A percentile compares a stretch with the other conserved stretches of the same genome.
These are phyloP conservation scores for Caenorhabditis inopinata DNA, from an alignment of 1,140 invertebrate species.

Conservation along the genomic window DNA sequence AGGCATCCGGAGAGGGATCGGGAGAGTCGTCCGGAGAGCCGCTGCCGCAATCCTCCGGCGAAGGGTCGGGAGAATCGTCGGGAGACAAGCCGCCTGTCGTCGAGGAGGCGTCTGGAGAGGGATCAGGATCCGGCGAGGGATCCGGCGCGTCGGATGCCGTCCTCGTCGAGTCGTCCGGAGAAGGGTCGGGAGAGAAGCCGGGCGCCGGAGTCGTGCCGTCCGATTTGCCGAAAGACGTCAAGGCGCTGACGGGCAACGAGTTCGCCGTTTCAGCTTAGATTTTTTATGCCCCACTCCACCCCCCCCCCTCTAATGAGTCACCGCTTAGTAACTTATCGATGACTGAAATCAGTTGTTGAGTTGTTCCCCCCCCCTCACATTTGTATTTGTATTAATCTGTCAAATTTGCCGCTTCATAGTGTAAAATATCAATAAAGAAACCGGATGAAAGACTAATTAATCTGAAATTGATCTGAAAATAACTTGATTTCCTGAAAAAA, in stretches of 20 bases:
- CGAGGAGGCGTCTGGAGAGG: neutral
- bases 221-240: slow-evolving; percentile 9
- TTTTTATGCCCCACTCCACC: neutral
- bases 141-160: neutral
- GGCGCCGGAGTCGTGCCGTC: neutral
- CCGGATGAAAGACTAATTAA: neutral
- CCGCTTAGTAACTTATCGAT: slow-evolving; percentile 26
- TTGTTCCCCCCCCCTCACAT: neutral
- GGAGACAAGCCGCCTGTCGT: neutral
- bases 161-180: neutral
- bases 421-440: neutral
- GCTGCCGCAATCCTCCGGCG: too few relatives aligned
- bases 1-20: neutral
- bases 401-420: slow-evolving; percentile 1
- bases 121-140: neutral
- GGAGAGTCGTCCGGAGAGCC: neutral
- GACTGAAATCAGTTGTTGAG: slow-evolving; percentile 3
- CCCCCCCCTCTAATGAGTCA: neutral
- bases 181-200: neutral
- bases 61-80: too few relatives aligned
- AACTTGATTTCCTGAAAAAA: too few relatives aligned
- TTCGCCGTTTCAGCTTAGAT: slow-evolving; percentile 20
- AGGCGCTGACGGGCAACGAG: neutral
- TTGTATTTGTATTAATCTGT: slow-evolving; percentile 19
- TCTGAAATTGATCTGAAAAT: neutral